Evolutionary conservation across 1,140 invertebrate species (phyloP).

Genomic region (Drosophila subpulchrella): DNA sequence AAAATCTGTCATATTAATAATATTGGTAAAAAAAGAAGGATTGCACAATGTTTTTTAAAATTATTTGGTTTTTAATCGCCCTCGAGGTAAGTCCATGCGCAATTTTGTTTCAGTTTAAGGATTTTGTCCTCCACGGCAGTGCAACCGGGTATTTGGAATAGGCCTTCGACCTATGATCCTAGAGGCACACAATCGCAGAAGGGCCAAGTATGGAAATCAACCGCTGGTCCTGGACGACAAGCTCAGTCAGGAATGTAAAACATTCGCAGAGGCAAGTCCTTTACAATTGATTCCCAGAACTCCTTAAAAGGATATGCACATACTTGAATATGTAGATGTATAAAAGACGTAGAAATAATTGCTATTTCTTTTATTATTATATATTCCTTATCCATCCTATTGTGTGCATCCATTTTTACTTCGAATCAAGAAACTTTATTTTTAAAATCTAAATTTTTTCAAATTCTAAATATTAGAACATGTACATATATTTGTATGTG

Average conservation of each 20-base stretch:
- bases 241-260: background rate
- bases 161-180: background rate
- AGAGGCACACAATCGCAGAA: slow-evolving; percentile 1
- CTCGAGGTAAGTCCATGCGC: background rate
- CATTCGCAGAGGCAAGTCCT: background rate
- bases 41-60: background rate
- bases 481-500: too few species aligned
- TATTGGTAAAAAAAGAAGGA: background rate
- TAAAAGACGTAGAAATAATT: background rate
- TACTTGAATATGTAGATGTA: too few species aligned
- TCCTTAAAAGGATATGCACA: too few species aligned
- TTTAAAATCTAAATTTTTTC: too few species aligned
- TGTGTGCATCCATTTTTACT: too few species aligned
- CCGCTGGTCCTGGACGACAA: background rate
- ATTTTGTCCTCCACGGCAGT: background rate
- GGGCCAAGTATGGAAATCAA: background rate
- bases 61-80: background rate
- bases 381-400: too few species aligned
- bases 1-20: background rate
- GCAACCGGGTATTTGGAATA: background rate
- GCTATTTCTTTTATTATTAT: background rate
- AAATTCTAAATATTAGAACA: too few species aligned
- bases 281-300: background rate
- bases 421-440: too few species aligned
- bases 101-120: background rate